A percentile compares a stretch with the other conserved stretches of the same genome.
phyloP scores from a whole-genome alignment of 2,113 vertebrate species.

The Aegithalos caudatus region DNA sequence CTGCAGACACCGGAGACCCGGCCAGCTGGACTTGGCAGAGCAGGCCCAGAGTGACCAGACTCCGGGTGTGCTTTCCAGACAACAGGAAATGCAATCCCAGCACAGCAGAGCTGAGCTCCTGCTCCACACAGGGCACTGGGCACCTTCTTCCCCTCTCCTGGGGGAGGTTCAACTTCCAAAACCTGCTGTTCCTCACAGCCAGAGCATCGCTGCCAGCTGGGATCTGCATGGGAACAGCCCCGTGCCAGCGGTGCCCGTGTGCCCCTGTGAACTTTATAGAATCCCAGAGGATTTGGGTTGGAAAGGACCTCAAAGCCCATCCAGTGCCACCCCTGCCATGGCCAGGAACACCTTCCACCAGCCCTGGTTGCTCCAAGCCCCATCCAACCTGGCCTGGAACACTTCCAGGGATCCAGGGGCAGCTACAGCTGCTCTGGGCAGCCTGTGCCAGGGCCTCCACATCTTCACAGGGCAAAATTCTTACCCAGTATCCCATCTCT shows the following conservation, averaged over 20 bases:
- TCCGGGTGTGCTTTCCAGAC: rapidly evolving
- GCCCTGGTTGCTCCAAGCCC: not conserved
- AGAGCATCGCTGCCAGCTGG: not conserved
- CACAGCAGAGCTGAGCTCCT: not conserved
- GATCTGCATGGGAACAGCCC: not conserved
- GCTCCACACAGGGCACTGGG: not conserved
- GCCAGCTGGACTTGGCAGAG: not conserved
- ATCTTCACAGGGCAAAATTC: not conserved
- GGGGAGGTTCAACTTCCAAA: not conserved
- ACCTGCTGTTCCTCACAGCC: rapidly evolving
- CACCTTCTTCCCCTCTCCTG: not conserved
- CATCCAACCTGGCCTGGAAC: rapidly evolving
- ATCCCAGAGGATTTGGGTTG: not conserved
- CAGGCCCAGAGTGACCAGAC: not conserved
- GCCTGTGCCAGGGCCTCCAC: not conserved
- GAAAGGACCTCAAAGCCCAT: not conserved
- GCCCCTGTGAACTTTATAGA: not conserved
- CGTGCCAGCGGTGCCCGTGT: rapidly evolving
- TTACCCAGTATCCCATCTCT: rapidly evolving
- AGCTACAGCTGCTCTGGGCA: not conserved
- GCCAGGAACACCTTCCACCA: not conserved
- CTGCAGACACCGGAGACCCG: not conserved
- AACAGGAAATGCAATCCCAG: not conserved
- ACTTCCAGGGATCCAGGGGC: not conserved
- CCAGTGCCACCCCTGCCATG: not conserved